These are phyloP conservation scores for Sinocyclocheilus grahami DNA, from an alignment of 2,113 vertebrate species.

Conservation along the genomic window DNA sequence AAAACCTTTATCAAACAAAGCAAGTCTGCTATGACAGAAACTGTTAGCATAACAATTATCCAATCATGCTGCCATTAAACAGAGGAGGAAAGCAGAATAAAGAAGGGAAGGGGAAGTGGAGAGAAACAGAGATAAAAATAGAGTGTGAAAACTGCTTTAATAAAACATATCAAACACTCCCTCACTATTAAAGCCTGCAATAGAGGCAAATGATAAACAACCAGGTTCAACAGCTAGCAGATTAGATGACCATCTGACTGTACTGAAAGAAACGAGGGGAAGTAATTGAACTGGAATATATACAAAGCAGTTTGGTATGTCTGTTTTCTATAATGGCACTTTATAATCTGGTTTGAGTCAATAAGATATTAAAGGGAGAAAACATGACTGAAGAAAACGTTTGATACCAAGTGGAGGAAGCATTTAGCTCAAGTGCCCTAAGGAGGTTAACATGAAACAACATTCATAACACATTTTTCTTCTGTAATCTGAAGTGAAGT, in stretches of 20 bases:
- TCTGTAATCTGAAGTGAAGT: neutral
- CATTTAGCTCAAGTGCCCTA: neutral
- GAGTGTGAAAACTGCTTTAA: neutral
- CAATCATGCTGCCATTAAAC: constrained; percentile 16
- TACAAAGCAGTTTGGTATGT: neutral
- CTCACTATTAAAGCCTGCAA: neutral
- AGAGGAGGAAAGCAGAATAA: neutral
- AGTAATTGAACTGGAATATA: neutral
- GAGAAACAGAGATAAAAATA: constrained; percentile 9
- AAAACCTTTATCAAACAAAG: constrained; percentile 18
- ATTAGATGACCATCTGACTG: neutral
- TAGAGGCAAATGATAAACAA: neutral
- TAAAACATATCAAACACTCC: neutral
- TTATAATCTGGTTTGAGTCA: neutral
- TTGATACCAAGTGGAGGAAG: neutral
- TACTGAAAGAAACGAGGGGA: neutral
- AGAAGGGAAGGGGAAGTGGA: neutral
- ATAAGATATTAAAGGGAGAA: neutral
- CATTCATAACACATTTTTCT: neutral
- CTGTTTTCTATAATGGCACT: neutral
- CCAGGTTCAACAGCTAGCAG: neutral
- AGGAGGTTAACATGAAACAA: neutral
- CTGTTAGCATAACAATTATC: constrained; percentile 7
- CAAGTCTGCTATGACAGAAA: neutral
- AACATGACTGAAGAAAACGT: neutral